Evolutionary conservation across 2,888 invertebrate genomes (phyloP).

Genomic region (Drosophila rellima): DNA sequence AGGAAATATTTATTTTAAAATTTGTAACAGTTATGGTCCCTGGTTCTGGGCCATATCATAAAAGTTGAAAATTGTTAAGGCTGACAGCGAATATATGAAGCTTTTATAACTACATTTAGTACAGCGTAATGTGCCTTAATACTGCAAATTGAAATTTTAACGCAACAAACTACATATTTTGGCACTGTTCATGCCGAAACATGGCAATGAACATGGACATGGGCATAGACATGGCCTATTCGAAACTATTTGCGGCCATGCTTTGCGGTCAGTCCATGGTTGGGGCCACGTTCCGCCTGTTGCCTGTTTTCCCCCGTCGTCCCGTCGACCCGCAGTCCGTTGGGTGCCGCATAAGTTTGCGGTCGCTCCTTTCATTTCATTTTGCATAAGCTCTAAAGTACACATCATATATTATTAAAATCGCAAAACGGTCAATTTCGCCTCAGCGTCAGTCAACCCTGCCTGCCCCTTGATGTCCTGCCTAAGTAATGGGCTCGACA

Average conservation of each 20-base stretch:
- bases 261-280: constrained; percentile 71
- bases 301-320: constrained; percentile 28
- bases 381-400: constrained; percentile 81
- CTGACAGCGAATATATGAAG: constrained; percentile 49
- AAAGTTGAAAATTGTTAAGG: constrained; percentile 20
- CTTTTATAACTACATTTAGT: constrained; percentile 78
- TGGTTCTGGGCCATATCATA: background rate
- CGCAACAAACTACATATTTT: constrained; percentile 41
- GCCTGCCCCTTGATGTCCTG: constrained; percentile 3
- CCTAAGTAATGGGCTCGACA: constrained; percentile 58
- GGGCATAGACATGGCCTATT: constrained; percentile 40
- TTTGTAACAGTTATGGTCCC: background rate
- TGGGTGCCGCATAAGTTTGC: constrained; percentile 71
- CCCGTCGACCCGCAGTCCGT: background rate
- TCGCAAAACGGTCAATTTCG: constrained; percentile 82
- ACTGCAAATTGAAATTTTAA: constrained; percentile 77
- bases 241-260: constrained; percentile 77
- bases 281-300: constrained; percentile 58
- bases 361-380: constrained; percentile 77
- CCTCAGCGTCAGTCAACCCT: constrained; percentile 45
- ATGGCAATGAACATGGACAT: constrained; percentile 10
- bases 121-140: constrained; percentile 70
- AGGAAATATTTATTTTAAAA: background rate
- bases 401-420: constrained; percentile 83
- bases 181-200: background rate